Evolutionary conservation across 2,113 vertebrate genomes (phyloP).

Genomic region (Donacobius atricapilla): DNA sequence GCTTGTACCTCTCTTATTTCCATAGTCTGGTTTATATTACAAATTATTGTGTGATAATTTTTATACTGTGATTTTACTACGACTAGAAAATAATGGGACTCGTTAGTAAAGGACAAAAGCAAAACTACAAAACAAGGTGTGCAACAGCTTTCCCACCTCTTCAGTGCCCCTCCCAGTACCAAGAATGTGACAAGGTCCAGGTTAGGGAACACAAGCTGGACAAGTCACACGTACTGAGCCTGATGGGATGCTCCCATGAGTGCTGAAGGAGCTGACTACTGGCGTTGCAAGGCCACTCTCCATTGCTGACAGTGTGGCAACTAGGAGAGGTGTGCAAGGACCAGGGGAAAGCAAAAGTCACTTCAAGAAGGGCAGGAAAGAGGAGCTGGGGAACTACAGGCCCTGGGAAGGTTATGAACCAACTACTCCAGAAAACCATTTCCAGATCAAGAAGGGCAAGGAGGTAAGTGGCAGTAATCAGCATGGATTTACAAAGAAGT

Average conservation of each 20-base stretch:
- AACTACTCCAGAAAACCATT: not conserved
- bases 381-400: not conserved
- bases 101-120: not conserved
- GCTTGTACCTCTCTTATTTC: not conserved
- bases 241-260: not conserved
- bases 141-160: not conserved
- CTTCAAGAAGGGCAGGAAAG: not conserved
- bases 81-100: not conserved
- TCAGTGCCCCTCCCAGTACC: not conserved
- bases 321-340: not conserved
- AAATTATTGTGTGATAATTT: not conserved
- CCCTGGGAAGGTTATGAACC: not conserved
- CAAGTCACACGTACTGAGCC: accelerated
- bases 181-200: no score
- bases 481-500: not conserved
- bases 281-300: not conserved
- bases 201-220: not conserved
- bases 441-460: not conserved
- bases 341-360: not conserved
- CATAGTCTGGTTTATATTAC: not conserved
- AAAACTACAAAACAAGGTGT: not conserved
- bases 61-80: not conserved
- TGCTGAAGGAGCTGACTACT: not conserved
- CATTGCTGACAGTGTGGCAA: no score
- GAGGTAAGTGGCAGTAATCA: not conserved